Base-by-base conservation (phyloP, 2,113 vertebrate genomes). In the Carassius carassius region DNA sequence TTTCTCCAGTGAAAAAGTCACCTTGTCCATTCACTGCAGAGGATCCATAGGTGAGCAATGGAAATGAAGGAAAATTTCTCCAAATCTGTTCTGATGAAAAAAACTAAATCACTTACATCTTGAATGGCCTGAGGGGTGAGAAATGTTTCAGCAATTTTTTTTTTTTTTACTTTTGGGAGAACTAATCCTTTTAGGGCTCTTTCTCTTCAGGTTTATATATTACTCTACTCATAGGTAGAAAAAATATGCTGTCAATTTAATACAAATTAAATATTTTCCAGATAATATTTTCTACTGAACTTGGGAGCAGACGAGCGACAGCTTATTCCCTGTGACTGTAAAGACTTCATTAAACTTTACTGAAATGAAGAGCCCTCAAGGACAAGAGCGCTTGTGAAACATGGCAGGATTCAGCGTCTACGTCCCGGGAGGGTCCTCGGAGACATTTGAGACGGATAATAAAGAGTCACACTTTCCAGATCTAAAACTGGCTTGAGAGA, bases 291-390 rank as follows among this genome's bases (percentile, higher is more conserved):
- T 23, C 23, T 3, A 4, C 14, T 76, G 14, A 76, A 32, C 47
- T 77, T 13, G 14, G 17, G 74, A 56, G 74, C 16, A 51, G 49
- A 29, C 8, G 74, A 77, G 74, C 49, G 25, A 56, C 78, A 67
- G 25, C 60, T 51, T 67, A 35, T 10, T 51, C 63, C 11, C 79
- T 54, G 25, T 14, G 79, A 69, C 62, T 81, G 79, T 69, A 81
- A 81, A 81, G 63, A 35, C 25, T 49, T 67, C 44, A 47, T 49
- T 81, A 49, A 81, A 51, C 60, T 81, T 81, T 51, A 21, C 62
- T 54, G 7, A 44, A 80, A 81, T 69, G 44, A 81, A 69, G 41
- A 81, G 79, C 63, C 79, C 63, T 81, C 47, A n/a, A 81, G 79
- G 63, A 81, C 44, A 69, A 17, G 47, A 69, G 79, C 17, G 62